phyloP scores from a whole-genome alignment of 1,140 invertebrate genomes.

The Rhynchophorus ferrugineus region DNA sequence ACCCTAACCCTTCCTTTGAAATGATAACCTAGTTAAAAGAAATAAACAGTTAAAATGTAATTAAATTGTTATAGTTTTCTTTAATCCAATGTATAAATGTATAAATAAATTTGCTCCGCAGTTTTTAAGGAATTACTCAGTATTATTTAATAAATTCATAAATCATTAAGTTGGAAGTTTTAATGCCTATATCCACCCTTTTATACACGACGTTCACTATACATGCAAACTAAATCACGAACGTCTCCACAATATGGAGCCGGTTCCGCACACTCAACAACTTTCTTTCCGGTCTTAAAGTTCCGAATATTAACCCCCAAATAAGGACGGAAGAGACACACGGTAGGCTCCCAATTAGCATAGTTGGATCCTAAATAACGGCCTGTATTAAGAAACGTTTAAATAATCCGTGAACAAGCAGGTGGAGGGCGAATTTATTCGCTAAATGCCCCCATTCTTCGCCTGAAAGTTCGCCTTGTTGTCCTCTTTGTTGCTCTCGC shows the following conservation, averaged over 20 bases:
- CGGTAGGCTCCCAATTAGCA: constrained; percentile 36
- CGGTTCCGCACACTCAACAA: constrained; percentile 4
- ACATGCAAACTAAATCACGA: neutral
- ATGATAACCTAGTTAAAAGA: no score
- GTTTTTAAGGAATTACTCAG: no score
- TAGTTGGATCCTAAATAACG: constrained; percentile 40
- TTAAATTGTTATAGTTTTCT: no score
- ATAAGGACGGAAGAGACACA: constrained; percentile 27
- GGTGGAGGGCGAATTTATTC: constrained; percentile 39
- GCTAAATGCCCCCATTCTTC: constrained; percentile 38
- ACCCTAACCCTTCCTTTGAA: no score
- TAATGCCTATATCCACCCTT: no score
- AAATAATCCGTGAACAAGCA: constrained; percentile 42
- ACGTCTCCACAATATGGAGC: constrained; percentile 13
- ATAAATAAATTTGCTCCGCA: no score
- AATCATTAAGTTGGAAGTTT: no score
- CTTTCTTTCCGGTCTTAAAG: constrained; percentile 11
- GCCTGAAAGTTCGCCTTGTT: constrained; percentile 24
- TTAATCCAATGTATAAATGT: no score
- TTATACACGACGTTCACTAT: no score
- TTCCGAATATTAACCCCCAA: constrained; percentile 20
- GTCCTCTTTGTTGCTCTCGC: constrained; percentile 4
- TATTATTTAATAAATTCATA: no score
- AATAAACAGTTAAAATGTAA: no score
- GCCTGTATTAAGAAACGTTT: constrained; percentile 41